These are phyloP conservation scores for Mionectes macconnelli DNA, from an alignment of 2,113 vertebrate species.

Conservation along the genomic window DNA sequence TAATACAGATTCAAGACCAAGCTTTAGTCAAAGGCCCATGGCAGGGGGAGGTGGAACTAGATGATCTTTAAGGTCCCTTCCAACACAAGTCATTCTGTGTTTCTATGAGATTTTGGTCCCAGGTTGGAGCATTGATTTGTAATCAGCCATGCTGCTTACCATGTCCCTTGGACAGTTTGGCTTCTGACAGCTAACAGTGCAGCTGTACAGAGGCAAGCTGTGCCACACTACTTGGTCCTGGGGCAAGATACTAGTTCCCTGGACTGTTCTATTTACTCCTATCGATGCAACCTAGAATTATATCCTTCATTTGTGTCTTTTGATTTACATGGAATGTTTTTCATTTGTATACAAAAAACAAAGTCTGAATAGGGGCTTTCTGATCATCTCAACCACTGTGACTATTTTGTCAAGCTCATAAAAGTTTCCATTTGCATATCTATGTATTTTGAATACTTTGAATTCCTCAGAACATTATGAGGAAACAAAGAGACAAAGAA, in stretches of 20 bases:
- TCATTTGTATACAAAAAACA: neutral
- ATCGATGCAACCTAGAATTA: neutral
- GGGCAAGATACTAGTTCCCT: neutral
- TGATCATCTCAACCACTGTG: neutral
- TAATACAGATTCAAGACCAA: neutral
- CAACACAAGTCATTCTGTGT: neutral
- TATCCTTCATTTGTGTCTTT: neutral
- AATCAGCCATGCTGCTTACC: neutral
- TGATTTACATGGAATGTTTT: neutral
- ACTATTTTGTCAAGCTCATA: neutral
- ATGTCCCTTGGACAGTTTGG: neutral
- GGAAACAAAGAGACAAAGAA: neutral
- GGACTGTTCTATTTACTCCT: neutral
- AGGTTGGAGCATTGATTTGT: neutral
- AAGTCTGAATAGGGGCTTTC: neutral
- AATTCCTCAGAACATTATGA: neutral
- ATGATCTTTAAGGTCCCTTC: neutral
- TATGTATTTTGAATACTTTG: neutral
- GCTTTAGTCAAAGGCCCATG: neutral
- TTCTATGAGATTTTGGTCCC: neutral
- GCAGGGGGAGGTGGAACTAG: neutral
- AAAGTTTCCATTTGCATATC: neutral
- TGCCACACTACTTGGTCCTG: neutral
- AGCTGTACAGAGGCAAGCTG: neutral
- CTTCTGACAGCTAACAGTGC: neutral